Conservation (phyloP, 2,888 invertebrate genomes). For the Dermolepida albohirtum region DNA sequence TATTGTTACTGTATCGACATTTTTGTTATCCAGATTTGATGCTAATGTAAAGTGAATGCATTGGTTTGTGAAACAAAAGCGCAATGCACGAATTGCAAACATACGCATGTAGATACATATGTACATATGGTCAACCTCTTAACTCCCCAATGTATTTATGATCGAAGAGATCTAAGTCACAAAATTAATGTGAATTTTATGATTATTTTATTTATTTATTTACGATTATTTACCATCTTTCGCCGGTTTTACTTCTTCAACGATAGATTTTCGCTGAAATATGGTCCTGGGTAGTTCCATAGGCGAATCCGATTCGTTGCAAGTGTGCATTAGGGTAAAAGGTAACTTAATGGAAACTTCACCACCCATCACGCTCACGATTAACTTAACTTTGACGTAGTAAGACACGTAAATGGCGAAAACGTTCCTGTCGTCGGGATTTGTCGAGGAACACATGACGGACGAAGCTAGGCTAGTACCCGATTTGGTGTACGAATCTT, state of each 20-base stretch:
- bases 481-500: constrained; percentile 82
- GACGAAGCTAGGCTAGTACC: constrained; percentile 71
- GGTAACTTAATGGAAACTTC: constrained; percentile 84
- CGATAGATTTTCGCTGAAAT: constrained; percentile 42
- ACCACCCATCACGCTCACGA: constrained; percentile 85
- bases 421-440: constrained; percentile 83
- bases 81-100: too few species aligned
- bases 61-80: too few species aligned
- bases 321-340: constrained; percentile 82
- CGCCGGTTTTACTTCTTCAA: constrained; percentile 53
- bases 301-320: constrained; percentile 72
- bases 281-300: constrained; percentile 60
- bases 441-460: constrained; percentile 65
- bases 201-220: too few species aligned
- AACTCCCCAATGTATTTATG: too few species aligned
- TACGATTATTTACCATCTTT: constrained; percentile 55
- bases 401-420: constrained; percentile 93
- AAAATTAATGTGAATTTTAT: too few species aligned
- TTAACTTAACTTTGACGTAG: constrained; percentile 86
- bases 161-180: too few species aligned
- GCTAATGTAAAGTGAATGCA: too few species aligned
- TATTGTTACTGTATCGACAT: too few species aligned
- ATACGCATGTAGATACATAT: too few species aligned
- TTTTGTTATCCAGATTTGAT: too few species aligned
- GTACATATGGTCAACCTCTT: too few species aligned